phyloP scores from a whole-genome alignment of 2,888 invertebrate genomes.

The Notocelia uddmanniana region DNA sequence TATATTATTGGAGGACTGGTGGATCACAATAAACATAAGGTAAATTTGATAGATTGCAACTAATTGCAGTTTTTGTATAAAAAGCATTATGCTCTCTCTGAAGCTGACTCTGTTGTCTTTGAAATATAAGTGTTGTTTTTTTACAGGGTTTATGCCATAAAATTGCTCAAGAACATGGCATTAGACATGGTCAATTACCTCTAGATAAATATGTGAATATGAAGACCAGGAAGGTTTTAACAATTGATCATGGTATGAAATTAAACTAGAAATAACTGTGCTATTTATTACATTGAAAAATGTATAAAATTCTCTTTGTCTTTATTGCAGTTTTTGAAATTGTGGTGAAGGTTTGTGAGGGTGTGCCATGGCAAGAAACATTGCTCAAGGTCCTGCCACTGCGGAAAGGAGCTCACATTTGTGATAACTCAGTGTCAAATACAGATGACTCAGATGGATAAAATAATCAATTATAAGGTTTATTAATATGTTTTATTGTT shows the following conservation, averaged over 20 bases:
- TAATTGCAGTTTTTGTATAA: not conserved
- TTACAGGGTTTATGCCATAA: slow-evolving; percentile 93
- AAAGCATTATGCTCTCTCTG: no score
- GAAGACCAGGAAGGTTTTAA: slow-evolving; percentile 96
- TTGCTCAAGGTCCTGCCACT: slow-evolving; percentile 91
- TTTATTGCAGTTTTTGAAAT: slow-evolving; percentile 92
- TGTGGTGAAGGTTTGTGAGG: slow-evolving; percentile 90
- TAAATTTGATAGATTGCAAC: slow-evolving; percentile 59
- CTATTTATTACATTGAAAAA: not conserved
- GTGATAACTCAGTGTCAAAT: slow-evolving; percentile 62
- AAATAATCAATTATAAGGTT: slow-evolving; percentile 50
- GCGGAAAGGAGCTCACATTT: slow-evolving; percentile 89
- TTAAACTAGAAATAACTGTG: not conserved
- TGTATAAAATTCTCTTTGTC: slow-evolving; percentile 2
- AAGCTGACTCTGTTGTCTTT: not conserved
- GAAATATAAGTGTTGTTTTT: slow-evolving; percentile 4
- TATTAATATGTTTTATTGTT: slow-evolving; percentile 18
- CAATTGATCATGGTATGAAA: slow-evolving; percentile 95
- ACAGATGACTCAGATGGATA: slow-evolving; percentile 62
- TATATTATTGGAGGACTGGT: slow-evolving; percentile 99
- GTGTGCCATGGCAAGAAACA: slow-evolving; percentile 91
- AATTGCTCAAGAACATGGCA: slow-evolving; percentile 91
- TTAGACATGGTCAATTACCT: slow-evolving; percentile 94
- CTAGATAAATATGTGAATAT: slow-evolving; percentile 95
- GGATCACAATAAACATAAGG: slow-evolving; percentile 98